Conservation (phyloP, 1,140 invertebrate species). For the Liolophura sinensis region DNA sequence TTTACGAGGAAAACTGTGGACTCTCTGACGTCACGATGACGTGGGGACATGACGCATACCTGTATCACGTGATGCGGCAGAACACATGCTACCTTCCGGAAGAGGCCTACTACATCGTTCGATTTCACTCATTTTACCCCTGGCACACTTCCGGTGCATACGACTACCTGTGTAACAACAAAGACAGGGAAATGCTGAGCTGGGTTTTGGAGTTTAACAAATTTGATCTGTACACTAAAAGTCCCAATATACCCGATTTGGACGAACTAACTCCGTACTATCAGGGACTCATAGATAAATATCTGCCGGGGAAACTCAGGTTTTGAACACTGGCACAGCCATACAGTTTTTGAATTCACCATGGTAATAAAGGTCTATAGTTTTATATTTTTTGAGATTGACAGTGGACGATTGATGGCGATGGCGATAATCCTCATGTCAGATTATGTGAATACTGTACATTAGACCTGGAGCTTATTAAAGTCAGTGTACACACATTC, state of each 20-base stretch:
- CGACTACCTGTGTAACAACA: constrained; percentile 72
- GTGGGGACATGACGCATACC: constrained; percentile 87
- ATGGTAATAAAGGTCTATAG: no score
- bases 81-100: constrained; percentile 74
- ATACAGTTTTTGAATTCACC: no score
- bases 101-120: constrained; percentile 78
- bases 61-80: constrained; percentile 69
- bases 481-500: no score
- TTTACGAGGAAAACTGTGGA: constrained; percentile 88
- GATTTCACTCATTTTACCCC: constrained; percentile 93
- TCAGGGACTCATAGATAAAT: constrained; percentile 88
- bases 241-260: constrained; percentile 78
- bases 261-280: constrained; percentile 89
- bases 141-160: constrained; percentile 83
- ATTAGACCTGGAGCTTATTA: no score
- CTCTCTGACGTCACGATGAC: constrained; percentile 87
- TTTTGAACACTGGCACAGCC: constrained; percentile 51
- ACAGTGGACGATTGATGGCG: no score
- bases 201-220: constrained; percentile 89
- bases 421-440: no score
- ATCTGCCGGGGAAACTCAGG: constrained; percentile 75
- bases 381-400: no score
- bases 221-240: constrained; percentile 95
- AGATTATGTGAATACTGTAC: no score
- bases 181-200: constrained; percentile 76